Evolutionary conservation across 2,888 invertebrate species (phyloP).

Genomic region (Hetaerina titia): DNA sequence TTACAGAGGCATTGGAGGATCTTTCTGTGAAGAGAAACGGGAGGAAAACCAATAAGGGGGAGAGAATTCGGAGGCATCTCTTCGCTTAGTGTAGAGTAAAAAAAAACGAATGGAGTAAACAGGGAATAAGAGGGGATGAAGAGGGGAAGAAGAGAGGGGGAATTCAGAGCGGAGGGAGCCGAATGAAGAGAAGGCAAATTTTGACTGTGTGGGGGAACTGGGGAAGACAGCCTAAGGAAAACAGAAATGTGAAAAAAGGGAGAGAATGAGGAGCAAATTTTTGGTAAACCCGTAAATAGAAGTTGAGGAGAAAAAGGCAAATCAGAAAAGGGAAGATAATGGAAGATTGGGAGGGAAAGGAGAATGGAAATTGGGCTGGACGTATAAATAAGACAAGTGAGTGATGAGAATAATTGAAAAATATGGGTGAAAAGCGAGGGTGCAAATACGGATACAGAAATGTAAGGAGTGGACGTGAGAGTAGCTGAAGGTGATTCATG

Average conservation of each 20-base stretch:
- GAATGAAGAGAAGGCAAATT: background rate
- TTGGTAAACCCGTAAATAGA: constrained; percentile 66
- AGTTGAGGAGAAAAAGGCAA: constrained; percentile 1
- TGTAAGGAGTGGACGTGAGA: constrained; percentile 72
- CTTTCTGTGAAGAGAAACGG: too few relatives aligned
- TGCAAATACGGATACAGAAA: background rate
- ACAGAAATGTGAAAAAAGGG: constrained; percentile 72
- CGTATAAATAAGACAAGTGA: constrained; percentile 75
- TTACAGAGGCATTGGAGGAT: too few relatives aligned
- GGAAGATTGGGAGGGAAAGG: constrained; percentile 74
- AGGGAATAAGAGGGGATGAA: background rate
- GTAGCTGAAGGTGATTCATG: constrained; percentile 75
- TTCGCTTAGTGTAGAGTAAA: too few relatives aligned
- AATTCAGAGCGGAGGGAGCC: background rate
- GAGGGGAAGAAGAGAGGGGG: background rate
- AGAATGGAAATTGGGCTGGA: constrained; percentile 72
- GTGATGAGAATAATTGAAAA: constrained; percentile 64
- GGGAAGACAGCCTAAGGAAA: background rate
- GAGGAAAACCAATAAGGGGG: too few relatives aligned
- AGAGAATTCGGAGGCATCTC: too few relatives aligned
- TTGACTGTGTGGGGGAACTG: background rate
- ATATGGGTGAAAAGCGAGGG: background rate
- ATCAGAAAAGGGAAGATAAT: constrained; percentile 67
- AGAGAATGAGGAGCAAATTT: constrained; percentile 72
- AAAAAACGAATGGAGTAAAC: background rate